phyloP scores from a whole-genome alignment of 2,888 invertebrate species.

The Macrosiphum euphorbiae region DNA sequence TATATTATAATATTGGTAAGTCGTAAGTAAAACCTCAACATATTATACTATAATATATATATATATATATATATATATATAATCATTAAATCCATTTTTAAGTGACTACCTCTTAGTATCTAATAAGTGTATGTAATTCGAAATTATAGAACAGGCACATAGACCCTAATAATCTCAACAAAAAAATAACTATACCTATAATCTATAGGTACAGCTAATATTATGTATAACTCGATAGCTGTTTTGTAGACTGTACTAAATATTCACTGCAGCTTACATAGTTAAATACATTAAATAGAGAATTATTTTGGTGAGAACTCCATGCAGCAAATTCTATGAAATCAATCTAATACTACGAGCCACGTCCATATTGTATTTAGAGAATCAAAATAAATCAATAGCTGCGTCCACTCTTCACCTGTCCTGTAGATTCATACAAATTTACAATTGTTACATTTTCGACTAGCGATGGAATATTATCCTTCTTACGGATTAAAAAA shows the following conservation, averaged over 20 bases:
- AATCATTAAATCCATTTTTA: background rate
- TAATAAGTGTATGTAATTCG: background rate
- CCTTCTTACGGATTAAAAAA: background rate
- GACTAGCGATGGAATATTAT: background rate
- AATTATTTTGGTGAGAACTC: background rate
- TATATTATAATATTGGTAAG: background rate
- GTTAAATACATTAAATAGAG: background rate
- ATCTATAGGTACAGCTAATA: too few species aligned
- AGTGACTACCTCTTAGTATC: background rate
- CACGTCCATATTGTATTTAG: background rate
- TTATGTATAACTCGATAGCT: background rate
- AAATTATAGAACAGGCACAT: too few species aligned
- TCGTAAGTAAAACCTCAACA: background rate
- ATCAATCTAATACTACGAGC: background rate
- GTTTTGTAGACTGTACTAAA: background rate
- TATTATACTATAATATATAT: too few species aligned
- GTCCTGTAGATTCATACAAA: background rate
- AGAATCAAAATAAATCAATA: slow-evolving; percentile 37
- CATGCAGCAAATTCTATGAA: background rate
- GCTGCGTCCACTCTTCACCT: background rate
- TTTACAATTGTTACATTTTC: background rate
- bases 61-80: background rate
- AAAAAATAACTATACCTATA: background rate
- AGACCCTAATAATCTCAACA: background rate
- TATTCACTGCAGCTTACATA: background rate